Percentiles rank a stretch among this genome's conserved stretches.
Evolutionary conservation across 2,797 vertebrate species (phyloP).

Genomic region (Poecilia wingei): DNA sequence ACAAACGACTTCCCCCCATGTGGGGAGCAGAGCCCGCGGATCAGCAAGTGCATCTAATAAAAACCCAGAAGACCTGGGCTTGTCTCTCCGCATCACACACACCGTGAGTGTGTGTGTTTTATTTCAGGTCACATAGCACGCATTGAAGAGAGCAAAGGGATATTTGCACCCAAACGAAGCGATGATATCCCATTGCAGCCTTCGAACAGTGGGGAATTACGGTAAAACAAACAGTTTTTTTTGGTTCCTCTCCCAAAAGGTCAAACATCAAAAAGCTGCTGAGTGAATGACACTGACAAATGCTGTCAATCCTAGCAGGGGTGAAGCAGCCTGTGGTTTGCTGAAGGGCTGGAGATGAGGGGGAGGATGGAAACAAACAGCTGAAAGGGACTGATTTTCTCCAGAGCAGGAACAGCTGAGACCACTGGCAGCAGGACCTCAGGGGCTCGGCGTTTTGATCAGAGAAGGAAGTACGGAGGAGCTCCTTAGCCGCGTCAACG

Average conservation of each 20-base stretch:
- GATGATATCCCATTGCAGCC: constrained; percentile 12
- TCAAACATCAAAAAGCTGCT: constrained; percentile 70
- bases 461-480: constrained; percentile 45
- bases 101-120: constrained; percentile 24
- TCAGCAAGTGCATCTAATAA: constrained; percentile 54
- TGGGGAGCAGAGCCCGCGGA: constrained; percentile 40
- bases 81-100: constrained; percentile 51
- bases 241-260: constrained; percentile 51
- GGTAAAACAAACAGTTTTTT: constrained; percentile 50
- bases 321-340: constrained; percentile 52
- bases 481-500: constrained; percentile 51
- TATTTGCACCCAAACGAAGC: constrained; percentile 16
- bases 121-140: not conserved
- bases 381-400: constrained; percentile 67
- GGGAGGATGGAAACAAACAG: constrained; percentile 63
- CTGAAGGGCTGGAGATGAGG: constrained; percentile 15
- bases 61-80: constrained; percentile 58
- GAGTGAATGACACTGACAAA: constrained; percentile 74
- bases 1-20: constrained; percentile 71
- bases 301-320: constrained; percentile 65
- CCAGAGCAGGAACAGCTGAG: constrained; percentile 73
- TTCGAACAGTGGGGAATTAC: constrained; percentile 31
- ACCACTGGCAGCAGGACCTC: constrained; percentile 45
- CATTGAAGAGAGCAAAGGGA: not conserved
- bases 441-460: constrained; percentile 50